A percentile compares a stretch with the other conserved stretches of the same genome.
phyloP scores from a whole-genome alignment of 2,797 vertebrate genomes.

The Liparis tanakae region DNA sequence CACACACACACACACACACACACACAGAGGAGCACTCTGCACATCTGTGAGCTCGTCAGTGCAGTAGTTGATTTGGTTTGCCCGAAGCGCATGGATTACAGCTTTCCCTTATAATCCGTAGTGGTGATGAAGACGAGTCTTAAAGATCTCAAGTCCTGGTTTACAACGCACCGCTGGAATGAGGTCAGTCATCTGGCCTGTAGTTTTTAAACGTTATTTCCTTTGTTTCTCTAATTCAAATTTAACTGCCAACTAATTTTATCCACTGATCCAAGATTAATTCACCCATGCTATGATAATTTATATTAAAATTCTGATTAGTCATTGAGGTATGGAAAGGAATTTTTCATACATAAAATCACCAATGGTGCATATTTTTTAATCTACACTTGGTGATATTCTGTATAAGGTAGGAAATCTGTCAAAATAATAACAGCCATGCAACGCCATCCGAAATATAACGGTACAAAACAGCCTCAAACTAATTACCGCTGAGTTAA shows the following conservation, averaged over 20 bases:
- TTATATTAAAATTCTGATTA: neutral
- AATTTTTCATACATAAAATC: neutral
- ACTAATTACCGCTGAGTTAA: neutral
- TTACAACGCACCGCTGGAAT: constrained; percentile 63
- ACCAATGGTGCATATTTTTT: neutral
- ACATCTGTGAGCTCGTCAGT: constrained; percentile 75
- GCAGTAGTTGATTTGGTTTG: constrained; percentile 72
- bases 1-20: constrained; percentile 27
- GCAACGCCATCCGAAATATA: neutral
- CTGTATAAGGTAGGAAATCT: neutral
- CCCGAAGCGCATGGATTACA: constrained; percentile 72
- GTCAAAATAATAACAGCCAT: constrained; percentile 5
- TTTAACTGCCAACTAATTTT: constrained; percentile 9
- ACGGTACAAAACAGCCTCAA: neutral
- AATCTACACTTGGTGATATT: neutral
- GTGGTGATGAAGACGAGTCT: constrained; percentile 65
- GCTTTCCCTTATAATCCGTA: constrained; percentile 68
- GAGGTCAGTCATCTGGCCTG: constrained; percentile 51
- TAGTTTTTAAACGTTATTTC: constrained; percentile 15
- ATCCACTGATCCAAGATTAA: neutral
- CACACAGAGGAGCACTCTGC: constrained; percentile 32
- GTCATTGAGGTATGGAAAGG: neutral
- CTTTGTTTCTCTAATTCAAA: constrained; percentile 23
- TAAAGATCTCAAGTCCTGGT: constrained; percentile 67
- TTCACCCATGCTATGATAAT: neutral